These are phyloP conservation scores for Malurus elegans DNA, from an alignment of 2,113 vertebrate species.

Conservation along the genomic window DNA sequence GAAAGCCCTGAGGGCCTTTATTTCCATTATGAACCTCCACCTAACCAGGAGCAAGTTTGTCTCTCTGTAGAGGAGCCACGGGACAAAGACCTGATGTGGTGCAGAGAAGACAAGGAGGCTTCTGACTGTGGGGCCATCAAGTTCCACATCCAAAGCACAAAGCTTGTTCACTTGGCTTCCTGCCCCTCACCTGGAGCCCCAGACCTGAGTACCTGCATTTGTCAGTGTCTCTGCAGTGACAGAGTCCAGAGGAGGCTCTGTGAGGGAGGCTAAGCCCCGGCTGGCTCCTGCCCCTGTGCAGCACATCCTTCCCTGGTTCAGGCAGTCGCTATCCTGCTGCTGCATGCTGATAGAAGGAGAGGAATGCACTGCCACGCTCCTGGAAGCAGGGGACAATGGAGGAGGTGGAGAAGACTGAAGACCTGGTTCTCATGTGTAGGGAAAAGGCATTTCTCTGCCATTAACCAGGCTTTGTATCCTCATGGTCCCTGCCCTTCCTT, in stretches of 20 bases:
- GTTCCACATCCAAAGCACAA: background rate
- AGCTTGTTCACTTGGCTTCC: background rate
- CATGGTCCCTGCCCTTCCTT: background rate
- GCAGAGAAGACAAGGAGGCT: background rate
- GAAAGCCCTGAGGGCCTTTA: background rate
- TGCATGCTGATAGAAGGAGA: background rate
- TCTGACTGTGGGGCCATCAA: rapidly evolving
- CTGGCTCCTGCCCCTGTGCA: background rate
- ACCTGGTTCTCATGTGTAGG: background rate
- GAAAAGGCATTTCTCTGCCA: background rate
- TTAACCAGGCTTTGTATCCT: background rate
- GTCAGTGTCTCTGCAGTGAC: background rate
- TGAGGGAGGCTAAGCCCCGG: background rate
- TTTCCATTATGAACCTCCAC: background rate
- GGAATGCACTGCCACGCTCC: rapidly evolving
- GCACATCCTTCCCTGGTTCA: background rate
- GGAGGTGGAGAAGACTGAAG: background rate
- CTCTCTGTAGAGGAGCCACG: background rate
- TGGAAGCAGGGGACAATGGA: background rate
- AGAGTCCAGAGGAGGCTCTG: background rate
- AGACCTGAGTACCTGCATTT: background rate
- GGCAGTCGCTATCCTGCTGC: rapidly evolving
- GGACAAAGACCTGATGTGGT: background rate
- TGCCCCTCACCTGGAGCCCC: background rate
- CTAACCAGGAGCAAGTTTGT: background rate